These are phyloP conservation scores for Alligator mississippiensis DNA, from an alignment of 2,113 vertebrate species.

Conservation along the genomic window DNA sequence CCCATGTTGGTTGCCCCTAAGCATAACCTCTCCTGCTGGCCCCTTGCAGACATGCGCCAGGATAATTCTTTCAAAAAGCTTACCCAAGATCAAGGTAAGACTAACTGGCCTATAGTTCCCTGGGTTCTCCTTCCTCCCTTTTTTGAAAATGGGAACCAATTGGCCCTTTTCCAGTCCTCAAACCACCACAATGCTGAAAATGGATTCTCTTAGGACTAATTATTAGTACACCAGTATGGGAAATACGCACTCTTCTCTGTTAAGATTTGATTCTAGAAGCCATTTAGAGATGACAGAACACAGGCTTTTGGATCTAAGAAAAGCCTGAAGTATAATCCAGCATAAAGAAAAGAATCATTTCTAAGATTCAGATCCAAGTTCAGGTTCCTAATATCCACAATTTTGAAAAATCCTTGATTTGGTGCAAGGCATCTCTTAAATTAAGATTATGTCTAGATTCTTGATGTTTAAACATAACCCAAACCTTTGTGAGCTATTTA, in stretches of 20 bases:
- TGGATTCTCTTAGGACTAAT: not conserved
- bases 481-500: not conserved
- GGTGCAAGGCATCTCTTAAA: not conserved
- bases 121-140: no score
- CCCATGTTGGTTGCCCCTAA: no score
- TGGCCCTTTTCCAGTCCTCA: no score
- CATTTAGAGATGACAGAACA: not conserved
- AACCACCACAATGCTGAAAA: not conserved
- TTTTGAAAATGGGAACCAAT: no score
- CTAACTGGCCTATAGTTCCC: no score
- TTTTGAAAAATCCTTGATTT: not conserved
- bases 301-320: not conserved
- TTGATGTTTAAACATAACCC: not conserved
- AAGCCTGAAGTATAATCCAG: not conserved
- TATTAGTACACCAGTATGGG: not conserved
- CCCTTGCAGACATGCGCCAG: no score
- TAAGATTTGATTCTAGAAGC: not conserved
- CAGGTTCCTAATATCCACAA: not conserved
- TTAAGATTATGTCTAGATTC: not conserved
- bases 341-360: not conserved
- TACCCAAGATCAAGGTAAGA: no score
- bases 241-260: not conserved
- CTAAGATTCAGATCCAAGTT: not conserved
- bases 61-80: no score
- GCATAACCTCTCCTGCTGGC: no score